Conservation (phyloP, 1,140 invertebrate species). For the honey bee (Apis mellifera) region DNA sequence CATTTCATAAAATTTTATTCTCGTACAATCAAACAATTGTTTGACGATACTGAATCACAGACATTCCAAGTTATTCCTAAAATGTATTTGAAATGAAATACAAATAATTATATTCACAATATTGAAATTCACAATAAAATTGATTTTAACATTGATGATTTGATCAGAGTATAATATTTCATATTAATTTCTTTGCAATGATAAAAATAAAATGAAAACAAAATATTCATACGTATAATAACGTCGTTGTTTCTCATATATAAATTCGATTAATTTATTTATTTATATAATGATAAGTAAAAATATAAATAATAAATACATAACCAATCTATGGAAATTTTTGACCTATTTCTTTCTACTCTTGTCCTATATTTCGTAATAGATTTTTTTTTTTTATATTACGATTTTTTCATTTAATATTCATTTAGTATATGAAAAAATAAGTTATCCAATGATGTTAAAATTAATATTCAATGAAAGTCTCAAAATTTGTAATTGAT, state of each 20-base stretch:
- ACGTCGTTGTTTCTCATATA: constrained; percentile 16
- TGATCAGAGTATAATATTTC: not conserved
- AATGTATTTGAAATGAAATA: constrained; percentile 20
- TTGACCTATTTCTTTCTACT: not conserved
- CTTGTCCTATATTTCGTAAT: not conserved
- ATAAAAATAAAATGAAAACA: not conserved
- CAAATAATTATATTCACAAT: not conserved
- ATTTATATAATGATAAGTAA: constrained; percentile 28
- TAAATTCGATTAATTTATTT: not conserved
- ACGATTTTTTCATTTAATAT: not conserved
- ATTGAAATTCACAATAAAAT: not conserved
- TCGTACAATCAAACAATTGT: constrained; percentile 8
- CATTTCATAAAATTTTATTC: constrained; percentile 14
- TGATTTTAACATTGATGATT: not conserved
- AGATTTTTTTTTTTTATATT: not conserved
- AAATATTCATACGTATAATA: not conserved
- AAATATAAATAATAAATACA: constrained; percentile 49
- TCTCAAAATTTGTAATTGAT: not conserved
- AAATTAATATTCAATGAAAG: not conserved
- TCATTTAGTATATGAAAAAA: constrained; percentile 1
- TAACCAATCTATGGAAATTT: constrained; percentile 50
- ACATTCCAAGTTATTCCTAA: constrained; percentile 27
- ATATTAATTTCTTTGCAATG: not conserved
- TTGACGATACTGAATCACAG: constrained; percentile 36
- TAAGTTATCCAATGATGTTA: not conserved